phyloP scores from a whole-genome alignment of 2,888 invertebrate genomes.

The Mystacides longicornis region DNA sequence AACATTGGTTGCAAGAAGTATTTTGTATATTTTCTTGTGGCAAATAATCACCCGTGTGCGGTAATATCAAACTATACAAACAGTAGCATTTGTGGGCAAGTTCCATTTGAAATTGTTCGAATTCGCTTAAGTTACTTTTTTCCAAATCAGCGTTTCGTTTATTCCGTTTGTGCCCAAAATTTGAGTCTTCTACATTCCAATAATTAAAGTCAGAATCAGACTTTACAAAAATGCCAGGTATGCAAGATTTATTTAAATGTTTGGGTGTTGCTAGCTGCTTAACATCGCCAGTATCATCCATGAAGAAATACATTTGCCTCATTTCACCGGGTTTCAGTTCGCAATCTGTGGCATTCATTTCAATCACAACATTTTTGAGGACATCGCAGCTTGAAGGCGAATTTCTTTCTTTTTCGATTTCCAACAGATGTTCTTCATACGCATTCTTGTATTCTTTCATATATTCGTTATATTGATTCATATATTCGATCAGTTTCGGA shows the following conservation, averaged over 20 bases:
- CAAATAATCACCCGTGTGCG: too few relatives aligned
- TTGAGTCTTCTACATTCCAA: background rate
- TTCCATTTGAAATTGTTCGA: too few relatives aligned
- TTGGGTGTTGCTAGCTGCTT: background rate
- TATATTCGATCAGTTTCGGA: background rate
- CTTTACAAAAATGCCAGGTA: background rate
- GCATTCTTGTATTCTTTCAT: background rate
- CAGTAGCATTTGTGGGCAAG: too few relatives aligned
- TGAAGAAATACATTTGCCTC: background rate
- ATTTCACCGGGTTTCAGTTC: background rate
- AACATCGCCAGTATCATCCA: background rate
- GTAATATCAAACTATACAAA: too few relatives aligned
- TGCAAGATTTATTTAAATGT: background rate
- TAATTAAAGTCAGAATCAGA: constrained; percentile 4
- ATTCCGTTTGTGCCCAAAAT: background rate
- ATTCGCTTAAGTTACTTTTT: too few relatives aligned
- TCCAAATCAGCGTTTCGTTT: background rate
- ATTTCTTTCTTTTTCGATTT: background rate
- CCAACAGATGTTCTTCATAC: background rate
- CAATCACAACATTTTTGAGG: background rate
- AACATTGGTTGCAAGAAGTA: too few relatives aligned
- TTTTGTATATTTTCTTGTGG: too few relatives aligned
- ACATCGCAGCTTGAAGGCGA: background rate
- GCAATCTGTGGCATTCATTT: background rate
- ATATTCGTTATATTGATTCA: background rate